phyloP scores from a whole-genome alignment of 2,888 invertebrate genomes.

The Hydrotaea cyrtoneurina region DNA sequence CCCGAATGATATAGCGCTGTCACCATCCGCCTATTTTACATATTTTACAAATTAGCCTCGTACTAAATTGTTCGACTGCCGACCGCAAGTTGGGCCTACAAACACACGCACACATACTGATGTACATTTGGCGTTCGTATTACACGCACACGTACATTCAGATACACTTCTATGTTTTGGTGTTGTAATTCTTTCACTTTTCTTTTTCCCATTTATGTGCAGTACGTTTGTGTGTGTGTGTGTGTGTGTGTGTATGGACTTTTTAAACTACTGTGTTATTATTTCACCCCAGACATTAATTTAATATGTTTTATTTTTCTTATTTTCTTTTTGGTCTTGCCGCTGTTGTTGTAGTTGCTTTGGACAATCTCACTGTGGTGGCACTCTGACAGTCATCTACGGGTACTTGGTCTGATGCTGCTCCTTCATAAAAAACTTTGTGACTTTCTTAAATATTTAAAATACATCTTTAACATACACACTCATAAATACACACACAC shows the following conservation, averaged over 20 bases:
- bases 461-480: slow-evolving; percentile 1
- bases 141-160: neutral
- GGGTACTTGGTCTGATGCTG: slow-evolving; percentile 19
- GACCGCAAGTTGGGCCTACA: neutral
- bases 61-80: neutral
- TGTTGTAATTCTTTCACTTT: too few relatives aligned
- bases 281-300: slow-evolving; percentile 46
- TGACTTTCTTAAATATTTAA: slow-evolving; percentile 27
- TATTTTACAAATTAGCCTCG: slow-evolving; percentile 20
- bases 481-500: neutral
- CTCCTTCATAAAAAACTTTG: slow-evolving; percentile 1
- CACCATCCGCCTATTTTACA: neutral
- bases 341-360: too few relatives aligned
- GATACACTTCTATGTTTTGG: neutral
- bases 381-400: neutral
- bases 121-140: slow-evolving; percentile 11
- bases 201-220: too few relatives aligned
- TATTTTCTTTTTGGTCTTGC: neutral
- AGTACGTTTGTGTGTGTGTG: too few relatives aligned
- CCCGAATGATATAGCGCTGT: slow-evolving; percentile 9
- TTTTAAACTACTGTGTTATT: slow-evolving; percentile 22
- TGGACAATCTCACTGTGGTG: neutral
- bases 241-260: neutral
- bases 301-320: slow-evolving; percentile 28
- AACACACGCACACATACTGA: neutral